Base-by-base conservation (phyloP, 2,113 vertebrate genomes). In the Brachyhypopomus gauderio region DNA sequence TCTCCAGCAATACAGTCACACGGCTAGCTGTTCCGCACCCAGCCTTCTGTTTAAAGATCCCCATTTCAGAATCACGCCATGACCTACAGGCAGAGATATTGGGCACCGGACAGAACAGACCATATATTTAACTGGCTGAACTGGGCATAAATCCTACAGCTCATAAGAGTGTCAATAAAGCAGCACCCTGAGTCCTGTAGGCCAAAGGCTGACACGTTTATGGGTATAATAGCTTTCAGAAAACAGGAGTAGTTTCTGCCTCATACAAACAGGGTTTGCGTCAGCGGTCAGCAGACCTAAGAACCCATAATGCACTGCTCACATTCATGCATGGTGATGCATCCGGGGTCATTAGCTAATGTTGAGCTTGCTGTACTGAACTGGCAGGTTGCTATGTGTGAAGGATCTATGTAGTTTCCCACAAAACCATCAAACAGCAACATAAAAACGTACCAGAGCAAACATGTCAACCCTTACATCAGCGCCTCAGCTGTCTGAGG, bases 91-190 rank as follows among this genome's bases (percentile, higher is more conserved):
- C 58, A 56, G 48, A 19, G 22, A 67, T 85, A 56, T 59, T 83
- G 62, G 70, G 85, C 30, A 27, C 25, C 79, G 45, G 83, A 71
- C 71, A 87, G 79, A 63, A 55, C 67, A 82, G 62, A 23, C 72
- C 64, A 70, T 27, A 69, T 71, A 80, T 83, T 88, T 75, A 84
- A 86, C 75, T 83, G 70, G 27, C 70, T n/a, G 64, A 20, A 81
- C 52, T 77, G 74, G 71, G 75, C 64, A 78, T 79, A 77, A 81
- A 81, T 86, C 27, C 82, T 63, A 41, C 55, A 78, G 58, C 58
- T 70, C 84, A 86, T 88, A 79, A 89, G 55, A 52, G 66, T 63
- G 77, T 76, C 81, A 67, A 81, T 83, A 83, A 72, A 85, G 64
- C 67, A 56, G 81, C 72, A 52, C 30, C 30, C 64, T 86, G 79